Evolutionary conservation across 2,797 vertebrate species (phyloP), one percentile per base, ranked within the genome.

Genomic region (Falco naumanni): DNA sequence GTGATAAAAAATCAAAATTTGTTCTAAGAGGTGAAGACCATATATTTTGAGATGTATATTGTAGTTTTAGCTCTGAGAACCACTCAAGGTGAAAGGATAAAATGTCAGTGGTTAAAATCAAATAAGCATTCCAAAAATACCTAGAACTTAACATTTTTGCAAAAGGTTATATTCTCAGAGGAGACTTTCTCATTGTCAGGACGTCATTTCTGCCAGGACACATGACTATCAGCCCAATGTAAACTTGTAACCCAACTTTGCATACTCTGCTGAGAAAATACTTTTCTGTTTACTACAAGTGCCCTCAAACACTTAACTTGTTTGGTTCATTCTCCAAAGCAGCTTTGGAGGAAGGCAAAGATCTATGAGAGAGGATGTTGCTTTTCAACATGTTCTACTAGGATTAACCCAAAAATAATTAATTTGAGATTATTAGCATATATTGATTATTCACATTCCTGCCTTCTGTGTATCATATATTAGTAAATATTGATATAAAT

Each of bases 11-110:
- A 6, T 0, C 0, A 29, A 77, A 81, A 41, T 45, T 51, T 16
- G 1, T 56, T 86, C 41, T 51, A 61, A 37, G 48, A 10, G 2
- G 2, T 59, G 25, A 71, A 39, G 15, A 48, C 2, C 4, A 33
- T 28, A 5, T 11, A 65, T 61, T 78, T 53, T 37, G 37, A 54
- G 9, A 13, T 68, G 53, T 65, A 17, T 41, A 15, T 21, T 68
- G 2, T 47, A 76, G 22, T 54, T 89, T 72, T 50, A 69, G 7
- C 50, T 33, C 9, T 26, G 37, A 89, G 51, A 69, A 72, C 1
- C 60, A 33, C 12, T 53, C 37, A 68, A 69, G 2, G 6, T 51
- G 5, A 0, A 0, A 64, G 26, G 84, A 2, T n/a, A 68, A 84
- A 39, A 21, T 28, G 11, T 28, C 2, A 6, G 64, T 54, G 3